Base-by-base conservation (phyloP, 2,113 vertebrate genomes). In the Tympanuchus pallidicinctus region DNA sequence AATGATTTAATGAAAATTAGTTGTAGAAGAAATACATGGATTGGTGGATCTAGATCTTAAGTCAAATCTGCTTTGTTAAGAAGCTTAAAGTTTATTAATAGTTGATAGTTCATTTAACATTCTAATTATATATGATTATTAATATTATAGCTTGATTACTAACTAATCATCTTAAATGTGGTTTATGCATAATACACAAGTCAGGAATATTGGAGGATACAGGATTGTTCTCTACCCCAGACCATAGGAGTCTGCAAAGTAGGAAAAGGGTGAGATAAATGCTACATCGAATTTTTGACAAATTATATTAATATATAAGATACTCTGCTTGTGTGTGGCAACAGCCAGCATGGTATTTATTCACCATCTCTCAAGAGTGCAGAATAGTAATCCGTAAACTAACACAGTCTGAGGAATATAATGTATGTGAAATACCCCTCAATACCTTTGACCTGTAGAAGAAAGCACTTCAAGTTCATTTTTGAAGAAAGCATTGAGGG, bases 31-130 rank as follows among this genome's bases (percentile, higher is more conserved):
- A 73, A 74, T 76, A 65, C 4, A 3, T 60, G 13, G 18, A 5
- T 86, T 82, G 71, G 22, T 65, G 0, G 3, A 86, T 20, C 27
- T 88, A 76, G 2, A 6, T 48, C 64, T 93, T 80, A 90, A 90
- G 72, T 70, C 59, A 73, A 45, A 90, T n/a, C 48, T 90, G 20
- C 15, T 77, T 90, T 82, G 54, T 59, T 86, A 63, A 73, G n/a
- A 17, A 88, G 7, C 64, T 82, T 57, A 34, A 86, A 83, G 22
- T 83, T 67, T 92, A 80, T 94, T 90, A 90, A 92, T 63, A 76
- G 22, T 63, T 90, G 10, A 54, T 45, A 70, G 11, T 28, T 90
- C 36, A 80, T 88, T 86, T 70, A 92, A 82, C 10, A 71, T 86
- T 18, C 2, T 65, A 66, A 66, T 86, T 86, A 86, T 50, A 71